Evolutionary conservation across 2,113 vertebrate genomes (phyloP).

Genomic region (Vireo altiloquus): DNA sequence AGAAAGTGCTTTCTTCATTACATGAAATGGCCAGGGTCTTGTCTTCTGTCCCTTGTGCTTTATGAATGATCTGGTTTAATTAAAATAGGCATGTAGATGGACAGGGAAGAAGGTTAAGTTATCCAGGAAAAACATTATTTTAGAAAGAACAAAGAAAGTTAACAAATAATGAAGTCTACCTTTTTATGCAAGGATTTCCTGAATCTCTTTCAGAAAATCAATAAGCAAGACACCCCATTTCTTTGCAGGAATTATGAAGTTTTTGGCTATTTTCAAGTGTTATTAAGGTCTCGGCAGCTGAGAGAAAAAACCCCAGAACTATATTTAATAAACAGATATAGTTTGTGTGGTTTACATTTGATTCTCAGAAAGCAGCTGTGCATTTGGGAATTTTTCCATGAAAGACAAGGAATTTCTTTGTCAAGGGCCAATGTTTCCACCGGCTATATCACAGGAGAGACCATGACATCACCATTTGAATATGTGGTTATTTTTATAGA

Average conservation of each 20-base stretch:
- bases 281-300: slow-evolving; percentile 19
- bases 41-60: neutral
- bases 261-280: neutral
- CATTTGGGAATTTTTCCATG: neutral
- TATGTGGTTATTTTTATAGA: neutral
- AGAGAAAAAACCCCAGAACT: neutral
- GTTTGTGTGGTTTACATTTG: neutral
- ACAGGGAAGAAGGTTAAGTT: neutral
- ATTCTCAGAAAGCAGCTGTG: slow-evolving; percentile 31
- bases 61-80: neutral
- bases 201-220: neutral
- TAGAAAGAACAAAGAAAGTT: neutral
- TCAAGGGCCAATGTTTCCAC: neutral
- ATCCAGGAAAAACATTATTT: neutral
- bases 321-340: neutral
- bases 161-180: neutral
- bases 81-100: neutral
- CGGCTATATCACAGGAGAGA: neutral
- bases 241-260: neutral
- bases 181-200: neutral
- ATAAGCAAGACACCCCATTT: neutral
- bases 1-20: neutral
- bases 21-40: rapidly evolving
- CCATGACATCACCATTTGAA: neutral
- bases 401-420: neutral